These are phyloP conservation scores for Hypomesus transpacificus DNA, from an alignment of 2,113 vertebrate species.

Conservation along the genomic window DNA sequence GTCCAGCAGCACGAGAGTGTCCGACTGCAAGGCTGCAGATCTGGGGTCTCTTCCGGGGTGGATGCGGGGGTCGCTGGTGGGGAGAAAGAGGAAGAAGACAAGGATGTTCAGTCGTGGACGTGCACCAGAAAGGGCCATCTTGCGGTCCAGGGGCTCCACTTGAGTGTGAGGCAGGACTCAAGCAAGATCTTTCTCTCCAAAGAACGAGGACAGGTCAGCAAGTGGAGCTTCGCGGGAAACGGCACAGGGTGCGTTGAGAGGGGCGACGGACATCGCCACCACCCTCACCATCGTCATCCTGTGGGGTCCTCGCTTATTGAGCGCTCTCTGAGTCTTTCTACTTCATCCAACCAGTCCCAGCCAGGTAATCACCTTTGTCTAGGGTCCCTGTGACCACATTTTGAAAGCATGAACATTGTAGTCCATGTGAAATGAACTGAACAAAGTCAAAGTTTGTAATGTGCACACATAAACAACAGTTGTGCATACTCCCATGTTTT, in stretches of 20 bases:
- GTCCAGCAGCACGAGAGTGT: constrained; percentile 56
- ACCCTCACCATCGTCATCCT: constrained; percentile 24
- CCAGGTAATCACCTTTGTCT: constrained; percentile 47
- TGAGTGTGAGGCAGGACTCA: constrained; percentile 65
- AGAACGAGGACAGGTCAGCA: constrained; percentile 69
- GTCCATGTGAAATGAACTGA: too few relatives aligned
- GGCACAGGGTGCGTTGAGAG: constrained; percentile 64
- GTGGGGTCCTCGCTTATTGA: constrained; percentile 3
- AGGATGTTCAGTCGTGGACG: constrained; percentile 71
- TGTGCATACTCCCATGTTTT: neutral
- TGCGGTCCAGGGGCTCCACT: constrained; percentile 71
- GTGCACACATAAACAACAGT: too few relatives aligned
- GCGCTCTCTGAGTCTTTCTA: constrained; percentile 17
- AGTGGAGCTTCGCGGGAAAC: constrained; percentile 71
- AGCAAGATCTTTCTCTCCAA: constrained; percentile 73
- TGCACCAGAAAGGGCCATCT: constrained; percentile 84
- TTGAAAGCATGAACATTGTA: too few relatives aligned
- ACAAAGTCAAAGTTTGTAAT: too few relatives aligned
- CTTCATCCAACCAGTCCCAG: constrained; percentile 35
- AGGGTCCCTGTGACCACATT: neutral
- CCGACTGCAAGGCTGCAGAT: constrained; percentile 65
- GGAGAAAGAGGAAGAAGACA: constrained; percentile 28
- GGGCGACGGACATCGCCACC: constrained; percentile 17
- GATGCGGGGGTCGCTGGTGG: neutral
- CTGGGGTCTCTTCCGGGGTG: neutral